Evolutionary conservation across 2,113 vertebrate genomes (phyloP).

Genomic region (Erythrocercus mccallii): DNA sequence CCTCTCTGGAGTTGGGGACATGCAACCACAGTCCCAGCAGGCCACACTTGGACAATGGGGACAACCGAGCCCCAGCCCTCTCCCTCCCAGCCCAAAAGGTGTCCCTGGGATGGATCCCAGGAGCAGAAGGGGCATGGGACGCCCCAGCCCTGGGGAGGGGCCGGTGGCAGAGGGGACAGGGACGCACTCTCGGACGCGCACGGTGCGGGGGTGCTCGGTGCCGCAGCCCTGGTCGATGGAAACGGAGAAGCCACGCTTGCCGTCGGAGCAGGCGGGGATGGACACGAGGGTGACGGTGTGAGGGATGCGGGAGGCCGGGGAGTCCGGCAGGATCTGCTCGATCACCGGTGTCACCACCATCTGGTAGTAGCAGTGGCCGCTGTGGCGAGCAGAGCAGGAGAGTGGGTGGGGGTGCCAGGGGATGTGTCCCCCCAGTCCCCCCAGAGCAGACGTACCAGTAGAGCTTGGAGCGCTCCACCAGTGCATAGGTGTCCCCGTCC

Average conservation of each 20-base stretch:
- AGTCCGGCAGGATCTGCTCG: slow-evolving; percentile 83
- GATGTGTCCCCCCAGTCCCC: rapidly evolving
- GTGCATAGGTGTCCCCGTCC: slow-evolving; percentile 93
- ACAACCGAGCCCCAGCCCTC: not conserved
- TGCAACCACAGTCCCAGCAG: rapidly evolving
- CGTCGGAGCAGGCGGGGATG: slow-evolving; percentile 88
- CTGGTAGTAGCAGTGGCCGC: slow-evolving; percentile 95
- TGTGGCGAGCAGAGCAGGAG: slow-evolving; percentile 21
- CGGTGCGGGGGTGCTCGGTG: slow-evolving; percentile 81
- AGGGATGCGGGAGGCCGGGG: slow-evolving; percentile 87
- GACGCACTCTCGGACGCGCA: slow-evolving; percentile 91
- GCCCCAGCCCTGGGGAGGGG: not conserved
- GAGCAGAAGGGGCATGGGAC: rapidly evolving
- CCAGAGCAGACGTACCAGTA: slow-evolving; percentile 83
- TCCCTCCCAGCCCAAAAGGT: not conserved
- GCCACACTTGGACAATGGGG: not conserved
- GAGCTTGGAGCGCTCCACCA: slow-evolving; percentile 97
- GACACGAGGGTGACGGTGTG: slow-evolving; percentile 96
- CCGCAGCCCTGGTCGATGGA: slow-evolving; percentile 85
- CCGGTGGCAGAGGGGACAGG: rapidly evolving
- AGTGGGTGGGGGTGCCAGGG: not conserved
- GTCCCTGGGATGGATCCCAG: not conserved
- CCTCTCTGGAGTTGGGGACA: not conserved
- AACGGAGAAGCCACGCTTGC: slow-evolving; percentile 89
- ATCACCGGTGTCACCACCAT: slow-evolving; percentile 89